Percentiles rank a stretch among this genome's conserved stretches.
Conservation (phyloP, 2,113 vertebrate genomes). For the Campylorhamphus procurvoides region DNA sequence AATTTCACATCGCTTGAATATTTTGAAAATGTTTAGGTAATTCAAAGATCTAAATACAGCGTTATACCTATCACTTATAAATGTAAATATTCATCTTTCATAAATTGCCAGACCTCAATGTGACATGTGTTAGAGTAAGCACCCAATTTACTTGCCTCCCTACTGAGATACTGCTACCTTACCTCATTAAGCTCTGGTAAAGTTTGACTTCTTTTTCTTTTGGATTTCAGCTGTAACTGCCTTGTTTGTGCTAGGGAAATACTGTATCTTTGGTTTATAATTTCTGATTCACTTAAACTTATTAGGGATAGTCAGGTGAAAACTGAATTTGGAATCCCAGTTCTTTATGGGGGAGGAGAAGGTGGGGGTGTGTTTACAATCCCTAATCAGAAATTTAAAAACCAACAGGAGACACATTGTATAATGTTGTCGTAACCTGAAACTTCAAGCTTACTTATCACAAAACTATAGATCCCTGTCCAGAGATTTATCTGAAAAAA, state of each 20-base stretch:
- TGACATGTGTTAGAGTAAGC: background rate
- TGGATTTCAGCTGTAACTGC: background rate
- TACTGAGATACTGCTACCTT: background rate
- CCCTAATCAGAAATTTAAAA: background rate
- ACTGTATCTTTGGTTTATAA: background rate
- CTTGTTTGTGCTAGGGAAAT: background rate
- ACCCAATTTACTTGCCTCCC: constrained; percentile 5
- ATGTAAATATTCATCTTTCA: background rate
- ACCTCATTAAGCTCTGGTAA: background rate
- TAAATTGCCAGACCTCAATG: background rate
- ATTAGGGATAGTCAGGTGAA: background rate
- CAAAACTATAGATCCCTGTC: background rate
- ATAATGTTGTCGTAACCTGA: background rate
- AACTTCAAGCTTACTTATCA: background rate
- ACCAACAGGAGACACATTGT: background rate
- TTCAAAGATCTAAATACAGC: background rate
- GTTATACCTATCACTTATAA: background rate
- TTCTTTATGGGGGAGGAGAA: background rate
- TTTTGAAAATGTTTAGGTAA: background rate
- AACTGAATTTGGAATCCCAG: background rate
- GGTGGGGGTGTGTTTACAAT: background rate
- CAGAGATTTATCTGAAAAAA: background rate
- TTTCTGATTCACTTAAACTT: background rate
- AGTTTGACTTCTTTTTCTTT: background rate
- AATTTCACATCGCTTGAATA: background rate